Base-by-base conservation (phyloP, 30 jellyfish, hydroid and myxozoan species). In the Sanderia malayensis region DNA sequence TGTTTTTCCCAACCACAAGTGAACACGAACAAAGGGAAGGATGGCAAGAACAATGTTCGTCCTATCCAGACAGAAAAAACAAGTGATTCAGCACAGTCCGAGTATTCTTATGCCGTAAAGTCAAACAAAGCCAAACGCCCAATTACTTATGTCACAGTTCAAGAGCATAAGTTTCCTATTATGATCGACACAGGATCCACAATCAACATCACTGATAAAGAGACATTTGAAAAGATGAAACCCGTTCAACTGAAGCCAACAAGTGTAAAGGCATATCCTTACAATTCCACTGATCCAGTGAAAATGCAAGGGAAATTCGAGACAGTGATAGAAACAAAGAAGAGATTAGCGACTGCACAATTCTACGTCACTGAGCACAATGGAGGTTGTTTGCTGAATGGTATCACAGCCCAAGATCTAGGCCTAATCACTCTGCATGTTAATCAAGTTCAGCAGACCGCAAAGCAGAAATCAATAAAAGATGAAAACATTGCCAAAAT, bases 341-440 rank as follows among this genome's bases (percentile, higher is more conserved):
- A 44, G 58, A 11, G 58, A 10, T 11, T 44, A 10, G 58, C 58
- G 11, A 44, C n/a, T 11, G 68, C 31, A 57, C 8, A 8, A 57
- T 6, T 57, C n/a, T 57, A 57, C n/a, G 68, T 57, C 8, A 57
- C 31, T 4, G 10, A 57, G n/a, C 21, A 57, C 9, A 20, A 57
- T 19, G 31, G 68, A n/a, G 68, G 68, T n/a, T n/a, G 31, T 19
- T 24, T 57, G 31, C 68, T 57, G n/a, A n/a, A 11, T n/a, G 8
- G 10, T 4, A n/a, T 4, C 9, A 57, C 68, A 9, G 68, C 68
- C n/a, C 68, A 57, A 24, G 68, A 57, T 6, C 68, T 24, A 4
- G 68, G 22, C 10, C 8, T 57, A 8, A 19, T 57, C 21, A 57
- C 19, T 6, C n/a, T 57, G n/a, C 9, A 57, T 57, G 10, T 57